Evolutionary conservation across 2,113 vertebrate genomes (phyloP).

Genomic region (Ascaphus truei): DNA sequence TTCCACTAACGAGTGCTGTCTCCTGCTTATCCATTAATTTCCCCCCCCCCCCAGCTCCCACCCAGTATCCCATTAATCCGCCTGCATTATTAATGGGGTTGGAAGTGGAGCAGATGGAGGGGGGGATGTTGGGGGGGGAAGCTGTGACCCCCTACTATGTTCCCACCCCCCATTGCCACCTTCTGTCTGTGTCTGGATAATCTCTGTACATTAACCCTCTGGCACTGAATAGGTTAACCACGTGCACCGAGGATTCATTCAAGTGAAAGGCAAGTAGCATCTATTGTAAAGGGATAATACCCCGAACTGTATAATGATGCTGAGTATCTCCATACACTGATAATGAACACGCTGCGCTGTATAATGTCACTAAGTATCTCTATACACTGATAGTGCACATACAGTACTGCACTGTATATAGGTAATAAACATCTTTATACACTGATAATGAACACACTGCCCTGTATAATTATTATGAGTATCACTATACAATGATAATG

Average conservation of each 20-base stretch:
- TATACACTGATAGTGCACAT: too few relatives aligned
- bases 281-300: background rate
- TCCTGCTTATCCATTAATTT: constrained; percentile 29
- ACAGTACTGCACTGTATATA: too few relatives aligned
- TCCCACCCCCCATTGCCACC: background rate
- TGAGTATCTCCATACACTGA: too few relatives aligned
- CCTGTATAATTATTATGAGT: too few relatives aligned
- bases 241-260: background rate
- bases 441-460: too few relatives aligned
- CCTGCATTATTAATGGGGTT: constrained; percentile 7
- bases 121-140: background rate
- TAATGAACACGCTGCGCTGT: too few relatives aligned
- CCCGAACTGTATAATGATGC: too few relatives aligned
- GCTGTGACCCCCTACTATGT: background rate
- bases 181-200: background rate
- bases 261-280: background rate
- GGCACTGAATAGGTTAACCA: constrained; percentile 1
- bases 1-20: constrained; percentile 11
- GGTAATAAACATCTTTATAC: too few relatives aligned
- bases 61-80: constrained; percentile 38
- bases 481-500: too few relatives aligned
- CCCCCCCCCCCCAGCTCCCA: background rate
- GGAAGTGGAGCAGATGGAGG: constrained; percentile 22
- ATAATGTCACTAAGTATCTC: too few relatives aligned
- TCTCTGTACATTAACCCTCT: background rate